These are phyloP conservation scores for Porphyrio hochstetteri DNA, from an alignment of 2,113 vertebrate genomes.

Conservation along the genomic window DNA sequence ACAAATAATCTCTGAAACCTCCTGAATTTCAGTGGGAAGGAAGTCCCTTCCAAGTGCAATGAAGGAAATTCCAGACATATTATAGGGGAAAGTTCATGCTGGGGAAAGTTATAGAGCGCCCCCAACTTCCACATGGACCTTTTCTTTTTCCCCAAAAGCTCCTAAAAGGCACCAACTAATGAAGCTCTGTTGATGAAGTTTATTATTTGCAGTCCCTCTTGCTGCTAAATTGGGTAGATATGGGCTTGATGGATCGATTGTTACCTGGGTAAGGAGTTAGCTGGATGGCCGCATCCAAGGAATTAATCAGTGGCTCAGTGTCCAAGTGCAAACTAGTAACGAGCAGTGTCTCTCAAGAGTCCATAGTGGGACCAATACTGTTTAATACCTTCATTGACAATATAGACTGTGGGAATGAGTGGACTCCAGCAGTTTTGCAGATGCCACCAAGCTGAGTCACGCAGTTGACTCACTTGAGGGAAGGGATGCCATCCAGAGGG, in stretches of 20 bases:
- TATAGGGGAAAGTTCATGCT: neutral
- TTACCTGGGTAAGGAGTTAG: neutral
- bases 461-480: too few relatives aligned
- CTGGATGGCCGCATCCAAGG: neutral
- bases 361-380: neutral
- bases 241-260: neutral
- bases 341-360: neutral
- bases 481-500: neutral
- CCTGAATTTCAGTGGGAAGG: neutral
- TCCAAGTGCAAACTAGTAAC: neutral
- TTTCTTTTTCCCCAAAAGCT: neutral
- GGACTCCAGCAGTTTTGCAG: neutral
- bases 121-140: neutral
- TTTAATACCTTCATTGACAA: neutral
- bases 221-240: neutral
- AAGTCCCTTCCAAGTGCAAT: neutral
- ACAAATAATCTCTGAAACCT: neutral
- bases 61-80: neutral
- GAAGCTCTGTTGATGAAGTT: neutral
- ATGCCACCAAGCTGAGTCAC: neutral
- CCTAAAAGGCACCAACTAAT: neutral
- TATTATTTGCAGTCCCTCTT: neutral
- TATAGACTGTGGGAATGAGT: neutral
- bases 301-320: neutral
- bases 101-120: neutral